Base-by-base conservation (phyloP, 1,140 invertebrate species). In the Drosophila nannoptera region DNA sequence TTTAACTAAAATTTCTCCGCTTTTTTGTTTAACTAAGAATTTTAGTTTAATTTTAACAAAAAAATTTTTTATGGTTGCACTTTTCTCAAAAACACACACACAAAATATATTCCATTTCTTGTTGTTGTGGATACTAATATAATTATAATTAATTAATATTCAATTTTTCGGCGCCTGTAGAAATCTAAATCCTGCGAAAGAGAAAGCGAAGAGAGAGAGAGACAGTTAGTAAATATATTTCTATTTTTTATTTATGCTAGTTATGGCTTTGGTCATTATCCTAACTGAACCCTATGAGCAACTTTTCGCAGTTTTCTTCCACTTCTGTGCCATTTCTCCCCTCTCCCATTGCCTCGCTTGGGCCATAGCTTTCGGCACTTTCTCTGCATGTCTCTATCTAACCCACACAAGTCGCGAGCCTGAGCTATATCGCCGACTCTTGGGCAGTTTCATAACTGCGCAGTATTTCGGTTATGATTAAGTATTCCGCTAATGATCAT, bases 121-220 rank as follows among this genome's bases (percentile, higher is more conserved):
- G 11, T 58, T 66, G 22, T 56, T 54, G 16, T 42, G 69, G 32
- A 31, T 32, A 45, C 76, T 72, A 63, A 7, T 58, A 62, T 53
- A 48, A 14, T 42, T 73, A 32, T 32, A 16, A 36, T 52, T 45
- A 73, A 77, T 80, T 80, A 66, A 69, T 66, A 49, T 58, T 58
- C 61, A 73, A 78, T 75, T 84, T 84, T 74, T 58, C 66, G 55
- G 22, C 62, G 67, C 60, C 50, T 73, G 66, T 74, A 81, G 81
- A 86, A 86, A 77, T 75, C 50, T 86, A 71, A 77, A 77, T 84
- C 81, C 80, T 84, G 81, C 42, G 65, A 75, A 69, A 14, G n/a
- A 65, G 16, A 66, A 14, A 63, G n/a, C 45, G 33, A 62, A 63
- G 38, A 72, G 9, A 50, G 35, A 64, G 53, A 54, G 9, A 38